Percentiles rank a stretch among this genome's conserved stretches.
phyloP scores from a whole-genome alignment of 2,113 vertebrate genomes.

The Notothenia coriiceps region DNA sequence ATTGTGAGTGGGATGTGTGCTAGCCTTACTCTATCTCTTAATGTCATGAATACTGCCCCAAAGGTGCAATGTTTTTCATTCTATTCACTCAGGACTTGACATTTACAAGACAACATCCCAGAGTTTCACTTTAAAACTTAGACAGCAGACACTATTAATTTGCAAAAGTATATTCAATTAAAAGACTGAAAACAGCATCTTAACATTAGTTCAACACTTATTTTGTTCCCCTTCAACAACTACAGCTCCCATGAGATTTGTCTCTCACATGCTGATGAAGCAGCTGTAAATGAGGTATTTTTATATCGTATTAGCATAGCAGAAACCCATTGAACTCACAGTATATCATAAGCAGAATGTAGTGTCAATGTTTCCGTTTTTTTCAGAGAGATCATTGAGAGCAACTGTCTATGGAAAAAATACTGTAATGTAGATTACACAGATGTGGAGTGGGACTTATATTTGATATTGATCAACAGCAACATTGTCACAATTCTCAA shows the following conservation, averaged over 20 bases:
- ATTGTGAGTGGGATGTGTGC: neutral
- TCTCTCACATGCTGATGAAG: neutral
- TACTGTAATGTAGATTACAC: no score
- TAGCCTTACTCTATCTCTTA: neutral
- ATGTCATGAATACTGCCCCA: constrained; percentile 16
- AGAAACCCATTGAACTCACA: neutral
- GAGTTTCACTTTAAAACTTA: constrained; percentile 13
- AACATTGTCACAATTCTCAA: neutral
- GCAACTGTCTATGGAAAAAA: neutral
- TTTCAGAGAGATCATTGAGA: neutral
- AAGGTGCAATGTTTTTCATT: neutral
- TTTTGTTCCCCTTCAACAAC: neutral
- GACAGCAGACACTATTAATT: constrained; percentile 14
- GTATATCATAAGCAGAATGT: neutral
- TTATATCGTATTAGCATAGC: neutral
- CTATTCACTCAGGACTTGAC: constrained; percentile 16
- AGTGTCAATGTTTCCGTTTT: neutral
- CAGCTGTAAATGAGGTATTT: neutral
- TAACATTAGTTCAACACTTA: neutral
- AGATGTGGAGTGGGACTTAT: neutral
- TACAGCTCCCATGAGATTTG: neutral
- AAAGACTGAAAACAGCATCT: neutral
- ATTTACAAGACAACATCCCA: constrained; percentile 17
- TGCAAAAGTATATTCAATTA: neutral
- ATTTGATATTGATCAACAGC: neutral